Conservation (phyloP, 2,888 invertebrate species). For the Trimorus sp. region DNA sequence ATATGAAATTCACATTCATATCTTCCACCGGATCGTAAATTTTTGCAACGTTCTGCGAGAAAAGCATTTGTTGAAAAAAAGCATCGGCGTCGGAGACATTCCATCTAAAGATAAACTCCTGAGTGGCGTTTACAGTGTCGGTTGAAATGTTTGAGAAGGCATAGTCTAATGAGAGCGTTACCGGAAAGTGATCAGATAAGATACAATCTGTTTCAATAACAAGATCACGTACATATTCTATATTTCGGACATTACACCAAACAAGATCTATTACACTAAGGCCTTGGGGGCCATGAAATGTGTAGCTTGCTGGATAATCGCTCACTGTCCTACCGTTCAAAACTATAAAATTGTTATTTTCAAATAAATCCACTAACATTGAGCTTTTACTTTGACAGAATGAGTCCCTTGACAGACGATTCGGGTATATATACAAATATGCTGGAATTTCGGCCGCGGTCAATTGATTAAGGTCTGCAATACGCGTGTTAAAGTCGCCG, state of each 20-base stretch:
- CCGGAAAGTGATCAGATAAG: conserved; percentile 11
- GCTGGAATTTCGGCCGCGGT: not conserved
- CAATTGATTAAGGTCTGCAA: conserved; percentile 3
- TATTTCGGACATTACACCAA: conserved; percentile 4
- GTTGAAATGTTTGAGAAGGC: no score
- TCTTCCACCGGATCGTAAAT: no score
- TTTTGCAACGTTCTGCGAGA: no score
- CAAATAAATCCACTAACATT: not conserved
- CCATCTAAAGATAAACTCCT: no score
- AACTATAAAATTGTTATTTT: conserved; percentile 1
- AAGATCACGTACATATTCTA: not conserved
- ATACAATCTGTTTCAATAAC: not conserved
- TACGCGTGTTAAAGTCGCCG: conserved; percentile 16
- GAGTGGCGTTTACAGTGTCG: no score
- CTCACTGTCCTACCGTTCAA: conserved; percentile 10
- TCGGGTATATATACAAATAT: not conserved
- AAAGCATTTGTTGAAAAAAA: no score
- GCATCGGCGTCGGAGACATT: no score
- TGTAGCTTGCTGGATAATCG: conserved; percentile 10
- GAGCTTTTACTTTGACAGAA: not conserved
- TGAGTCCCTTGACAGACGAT: not conserved
- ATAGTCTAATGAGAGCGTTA: not conserved
- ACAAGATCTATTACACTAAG: conserved; percentile 11
- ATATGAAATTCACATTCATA: no score
- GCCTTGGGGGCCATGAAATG: conserved; percentile 9